These are phyloP conservation scores for Cirrhinus molitorella DNA, from an alignment of 2,797 vertebrate genomes.

Conservation along the genomic window DNA sequence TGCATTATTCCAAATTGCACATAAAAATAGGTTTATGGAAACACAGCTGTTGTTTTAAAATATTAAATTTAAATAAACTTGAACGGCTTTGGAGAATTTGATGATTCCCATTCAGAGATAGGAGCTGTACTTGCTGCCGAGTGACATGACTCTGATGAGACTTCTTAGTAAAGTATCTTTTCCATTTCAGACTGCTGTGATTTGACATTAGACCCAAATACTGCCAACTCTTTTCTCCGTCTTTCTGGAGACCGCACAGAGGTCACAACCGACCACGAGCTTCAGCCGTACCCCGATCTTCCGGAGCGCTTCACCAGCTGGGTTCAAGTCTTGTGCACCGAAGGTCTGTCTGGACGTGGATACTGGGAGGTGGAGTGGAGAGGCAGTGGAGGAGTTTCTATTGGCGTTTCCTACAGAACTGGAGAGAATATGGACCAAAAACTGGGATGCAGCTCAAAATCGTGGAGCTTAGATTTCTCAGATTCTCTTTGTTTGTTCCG, in stretches of 20 bases:
- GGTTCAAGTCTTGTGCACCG: conserved; percentile 78
- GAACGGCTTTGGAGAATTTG: no score
- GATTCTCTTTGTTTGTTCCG: conserved; percentile 66
- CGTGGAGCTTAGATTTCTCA: conserved; percentile 77
- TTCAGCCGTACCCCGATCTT: conserved; percentile 70
- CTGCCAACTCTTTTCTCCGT: conserved; percentile 73
- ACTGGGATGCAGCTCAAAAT: conserved; percentile 78
- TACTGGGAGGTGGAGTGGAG: conserved; percentile 83
- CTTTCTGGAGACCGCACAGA: conserved; percentile 65
- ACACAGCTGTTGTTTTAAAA: no score
- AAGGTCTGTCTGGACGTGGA: conserved; percentile 72
- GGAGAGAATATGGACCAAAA: conserved; percentile 73
- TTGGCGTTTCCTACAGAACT: conserved; percentile 75
- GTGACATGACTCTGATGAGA: neutral
- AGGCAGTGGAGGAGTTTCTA: conserved; percentile 70
- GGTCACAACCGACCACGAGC: conserved; percentile 64
- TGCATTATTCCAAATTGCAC: no score
- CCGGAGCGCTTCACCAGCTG: conserved; percentile 76
- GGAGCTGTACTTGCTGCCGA: no score
- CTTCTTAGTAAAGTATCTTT: neutral
- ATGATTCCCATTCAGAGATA: no score
- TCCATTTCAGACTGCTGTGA: conserved; percentile 69
- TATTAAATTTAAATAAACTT: no score
- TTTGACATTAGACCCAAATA: conserved; percentile 73
- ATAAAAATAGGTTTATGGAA: no score